Conservation (phyloP, 2,113 vertebrate genomes). For the Gavialis gangeticus region DNA sequence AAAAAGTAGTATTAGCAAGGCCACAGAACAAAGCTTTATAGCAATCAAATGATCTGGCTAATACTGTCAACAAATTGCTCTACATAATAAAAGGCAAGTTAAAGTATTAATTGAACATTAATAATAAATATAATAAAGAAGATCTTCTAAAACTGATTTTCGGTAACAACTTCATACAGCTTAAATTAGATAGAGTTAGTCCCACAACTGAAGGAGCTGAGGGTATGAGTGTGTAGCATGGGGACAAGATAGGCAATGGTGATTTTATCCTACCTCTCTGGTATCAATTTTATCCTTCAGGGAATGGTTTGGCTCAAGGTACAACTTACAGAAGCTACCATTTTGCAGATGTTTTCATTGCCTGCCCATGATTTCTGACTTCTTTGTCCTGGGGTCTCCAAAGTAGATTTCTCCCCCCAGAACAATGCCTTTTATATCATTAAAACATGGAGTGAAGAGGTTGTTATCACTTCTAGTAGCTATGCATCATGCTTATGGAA, state of each 20-base stretch:
- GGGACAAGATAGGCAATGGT: not conserved
- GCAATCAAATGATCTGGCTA: conserved; percentile 63
- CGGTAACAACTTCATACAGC: not conserved
- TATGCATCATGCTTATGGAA: too few species aligned
- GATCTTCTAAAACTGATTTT: conserved; percentile 48
- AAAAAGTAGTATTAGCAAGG: conserved; percentile 41
- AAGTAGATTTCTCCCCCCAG: not conserved
- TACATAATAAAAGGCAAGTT: conserved; percentile 68
- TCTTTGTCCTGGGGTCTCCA: not conserved
- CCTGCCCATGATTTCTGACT: not conserved
- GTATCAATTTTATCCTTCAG: not conserved
- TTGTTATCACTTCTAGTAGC: not conserved
- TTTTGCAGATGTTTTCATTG: not conserved
- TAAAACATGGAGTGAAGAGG: not conserved
- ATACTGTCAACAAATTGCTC: conserved; percentile 63
- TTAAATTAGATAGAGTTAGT: not conserved
- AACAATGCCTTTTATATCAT: not conserved
- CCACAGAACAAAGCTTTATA: conserved; percentile 64
- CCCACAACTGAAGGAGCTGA: not conserved
- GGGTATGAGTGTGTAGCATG: not conserved
- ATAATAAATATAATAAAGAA: conserved; percentile 63
- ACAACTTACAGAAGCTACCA: not conserved
- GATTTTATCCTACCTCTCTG: not conserved
- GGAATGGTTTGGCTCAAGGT: not conserved
- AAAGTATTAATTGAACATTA: conserved; percentile 62